Evolutionary conservation across 2,797 vertebrate genomes (phyloP).

Genomic region (Halcyon leucocephala): DNA sequence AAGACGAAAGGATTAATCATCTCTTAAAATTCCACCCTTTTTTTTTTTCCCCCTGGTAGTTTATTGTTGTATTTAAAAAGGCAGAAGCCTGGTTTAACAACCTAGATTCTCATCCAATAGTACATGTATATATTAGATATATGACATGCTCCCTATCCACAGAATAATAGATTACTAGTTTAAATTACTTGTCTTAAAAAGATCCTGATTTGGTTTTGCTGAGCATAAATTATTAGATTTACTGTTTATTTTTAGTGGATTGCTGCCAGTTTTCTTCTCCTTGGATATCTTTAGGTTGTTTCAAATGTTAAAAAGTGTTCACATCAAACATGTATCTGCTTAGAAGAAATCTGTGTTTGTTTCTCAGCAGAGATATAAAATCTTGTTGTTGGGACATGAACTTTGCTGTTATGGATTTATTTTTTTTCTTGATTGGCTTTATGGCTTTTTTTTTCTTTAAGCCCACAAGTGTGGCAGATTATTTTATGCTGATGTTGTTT

Average conservation of each 20-base stretch:
- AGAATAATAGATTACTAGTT: slow-evolving; percentile 58
- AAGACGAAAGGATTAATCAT: background rate
- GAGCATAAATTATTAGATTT: slow-evolving; percentile 60
- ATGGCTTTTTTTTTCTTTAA: slow-evolving; percentile 9
- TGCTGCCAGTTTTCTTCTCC: slow-evolving; percentile 45
- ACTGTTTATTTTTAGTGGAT: slow-evolving; percentile 69
- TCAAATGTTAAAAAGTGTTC: slow-evolving; percentile 54
- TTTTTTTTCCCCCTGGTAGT: background rate
- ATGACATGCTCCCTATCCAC: slow-evolving; percentile 28
- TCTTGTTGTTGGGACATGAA: slow-evolving; percentile 54
- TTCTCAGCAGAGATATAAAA: slow-evolving; percentile 54
- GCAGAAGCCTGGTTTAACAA: slow-evolving; percentile 13
- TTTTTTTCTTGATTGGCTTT: slow-evolving; percentile 27
- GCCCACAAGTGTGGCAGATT: background rate
- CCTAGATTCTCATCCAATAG: background rate
- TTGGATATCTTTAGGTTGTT: slow-evolving; percentile 43
- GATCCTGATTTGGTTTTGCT: slow-evolving; percentile 54
- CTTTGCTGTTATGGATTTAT: slow-evolving; percentile 33
- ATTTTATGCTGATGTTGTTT: background rate
- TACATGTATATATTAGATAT: slow-evolving; percentile 42
- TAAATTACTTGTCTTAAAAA: slow-evolving; percentile 68
- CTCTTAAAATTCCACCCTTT: background rate
- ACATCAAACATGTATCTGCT: slow-evolving; percentile 50
- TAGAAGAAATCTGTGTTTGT: slow-evolving; percentile 51
- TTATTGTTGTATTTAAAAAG: background rate